Base-by-base conservation (phyloP, 1,140 invertebrate species). In the Oedothorax gibbosus region DNA sequence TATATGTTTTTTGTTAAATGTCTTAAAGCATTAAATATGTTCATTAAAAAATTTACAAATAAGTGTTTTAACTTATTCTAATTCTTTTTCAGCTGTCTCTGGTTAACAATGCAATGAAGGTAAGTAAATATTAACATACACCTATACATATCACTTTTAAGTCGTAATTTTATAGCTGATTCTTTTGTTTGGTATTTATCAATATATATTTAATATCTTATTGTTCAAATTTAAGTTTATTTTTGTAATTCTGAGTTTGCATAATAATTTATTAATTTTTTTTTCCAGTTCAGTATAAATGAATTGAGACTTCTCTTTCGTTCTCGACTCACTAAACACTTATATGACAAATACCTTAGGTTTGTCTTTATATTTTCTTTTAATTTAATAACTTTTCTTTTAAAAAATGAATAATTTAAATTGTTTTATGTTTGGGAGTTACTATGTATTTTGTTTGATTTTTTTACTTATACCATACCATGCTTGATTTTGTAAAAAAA, bases 271-370 rank as follows among this genome's bases (percentile, higher is more conserved):
- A 75, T n/a, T 56, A 77, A 87, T 80, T 75, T 53, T 76, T 57
- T 75, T 35, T 85, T 85, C 73, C 88, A 93, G 92, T 98, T 96
- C 93, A 95, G 96, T 87, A 93, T 99, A 88, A 96, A 96, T 86
- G 96, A 98, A 92, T 91, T 98, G 84, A 98, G 98, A 90, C 91
- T 99, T 14, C 92, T 95, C 85, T 94, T 99, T 87, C 92, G 98
- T 87, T 96, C 96, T 64, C 95, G 97, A 89, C 92, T 99, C 68
- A 96, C 96, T 9, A 91, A 93, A 86, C 92, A 97, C 91, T 91
- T 99, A 53, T 96, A 98, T 90, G 93, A 95, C 87, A 94, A 97
- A 90, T 99, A 99, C 90, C 92, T 99, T 68, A 96, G 95, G 95
- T 97, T 92, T 93, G 93, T 93, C 86, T 71, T 14, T 15, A 64